Base-by-base conservation (phyloP, 2,797 vertebrate genomes). In the Stomatorhinus walkeri region DNA sequence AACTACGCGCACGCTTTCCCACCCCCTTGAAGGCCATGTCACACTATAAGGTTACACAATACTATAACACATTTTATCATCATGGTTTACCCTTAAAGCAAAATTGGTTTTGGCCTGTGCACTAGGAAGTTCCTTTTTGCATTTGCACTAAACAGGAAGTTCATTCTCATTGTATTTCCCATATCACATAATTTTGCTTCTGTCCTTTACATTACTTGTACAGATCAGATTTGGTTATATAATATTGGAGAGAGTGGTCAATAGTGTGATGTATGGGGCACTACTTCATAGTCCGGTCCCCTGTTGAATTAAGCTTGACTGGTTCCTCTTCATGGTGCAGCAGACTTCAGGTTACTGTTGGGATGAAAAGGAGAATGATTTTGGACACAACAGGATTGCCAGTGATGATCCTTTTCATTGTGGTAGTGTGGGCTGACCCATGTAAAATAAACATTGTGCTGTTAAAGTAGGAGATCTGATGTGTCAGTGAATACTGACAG, bases 401-500 rank as follows among this genome's bases (percentile, higher is more conserved):
- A 89, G 87, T 87, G 89, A 88, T 88, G 89, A 89, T 89, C 90
- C 88, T 91, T 90, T 88, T 88, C 90, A 90, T 76, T 87, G 56
- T 56, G 36, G 19, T 88, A 89, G 90, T 90, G 89, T 87, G 61
- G 19, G 72, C 64, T 88, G 89, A 61, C 79, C 72, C 22, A 52
- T 6, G 28, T 76, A 36, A 88, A 76, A 51, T 24, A 52, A 14
- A 86, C 79, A 40, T 52, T 87, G 89, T 88, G 61, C 91, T 91
- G 89, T 88, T 89, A 91, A 72, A 68, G 91, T 89, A 89, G 89
- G 89, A 91, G 91, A 89, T 89, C 91, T 84, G 95, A 94, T 92
- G 91, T 95, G 95, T 93, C 94, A 93, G 92, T 95, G 95, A 94
- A 93, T 92, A 92, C 93, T 94, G 95, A 95, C 95, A 96, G 94